Conservation (phyloP, 2,113 vertebrate genomes). For the Pluvianellus socialis region DNA sequence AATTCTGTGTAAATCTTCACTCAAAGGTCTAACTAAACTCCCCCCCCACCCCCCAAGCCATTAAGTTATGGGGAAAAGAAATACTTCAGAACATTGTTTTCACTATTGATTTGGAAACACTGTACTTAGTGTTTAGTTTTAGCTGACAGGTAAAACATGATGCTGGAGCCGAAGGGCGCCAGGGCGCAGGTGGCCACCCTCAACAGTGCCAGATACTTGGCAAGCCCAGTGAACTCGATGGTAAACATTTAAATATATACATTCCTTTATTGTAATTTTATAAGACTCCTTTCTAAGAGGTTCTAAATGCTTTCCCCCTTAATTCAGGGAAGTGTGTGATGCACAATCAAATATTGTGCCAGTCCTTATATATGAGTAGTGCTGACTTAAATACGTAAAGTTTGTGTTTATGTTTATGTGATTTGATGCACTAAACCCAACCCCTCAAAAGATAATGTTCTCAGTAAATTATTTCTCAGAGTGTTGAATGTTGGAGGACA, state of each 20-base stretch:
- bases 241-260: background rate
- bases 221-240: no score
- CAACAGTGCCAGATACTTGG: no score
- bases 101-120: background rate
- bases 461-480: background rate
- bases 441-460: background rate
- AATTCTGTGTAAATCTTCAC: background rate
- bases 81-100: background rate
- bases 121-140: background rate
- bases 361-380: background rate
- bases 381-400: background rate
- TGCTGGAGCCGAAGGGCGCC: no score
- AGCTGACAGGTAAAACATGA: no score
- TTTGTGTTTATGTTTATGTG: background rate
- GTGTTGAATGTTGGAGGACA: background rate
- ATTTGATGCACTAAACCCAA: background rate
- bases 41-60: fast-evolving
- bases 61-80: background rate
- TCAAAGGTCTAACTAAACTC: background rate
- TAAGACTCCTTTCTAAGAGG: background rate
- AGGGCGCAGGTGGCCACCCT: no score
- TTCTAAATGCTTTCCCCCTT: background rate
- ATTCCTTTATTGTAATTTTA: background rate
- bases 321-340: background rate
- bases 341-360: background rate